Base-by-base conservation (phyloP, 2,888 invertebrate species). In the Ichneumon xanthorius region DNA sequence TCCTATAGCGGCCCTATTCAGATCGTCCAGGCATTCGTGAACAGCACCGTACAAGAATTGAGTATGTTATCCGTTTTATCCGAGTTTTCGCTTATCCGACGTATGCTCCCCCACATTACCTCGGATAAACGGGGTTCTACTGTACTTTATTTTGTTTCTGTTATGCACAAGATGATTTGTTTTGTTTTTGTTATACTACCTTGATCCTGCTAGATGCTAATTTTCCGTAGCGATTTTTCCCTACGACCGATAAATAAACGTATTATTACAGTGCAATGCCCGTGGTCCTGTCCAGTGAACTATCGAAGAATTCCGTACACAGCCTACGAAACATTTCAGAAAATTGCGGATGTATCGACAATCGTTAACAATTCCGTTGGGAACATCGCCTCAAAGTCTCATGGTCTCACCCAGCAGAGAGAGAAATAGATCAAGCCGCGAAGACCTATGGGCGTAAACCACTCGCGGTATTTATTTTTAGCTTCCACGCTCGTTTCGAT, bases 341-440 rank as follows among this genome's bases (percentile, higher is more conserved):
- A 33, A 80, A 80, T 75, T 58, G 58, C 48, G 2, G 45, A 30
- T 61, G 2, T 22, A 58, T 19, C 63, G n/a, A 9, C 22, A 30
- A 65, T 81, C n/a, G 68, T 61, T 50, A 40, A 75, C 61, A 81
- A 81, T 81, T 81, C n/a, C 81, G 48, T 22, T 61, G 68, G 75
- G 70, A 75, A 70, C 61, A 58, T 70, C 48, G 48, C 45, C 33
- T 58, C n/a, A 16, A n/a, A 19, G 75, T 16, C 61, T 26, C 55
- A 80, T 77, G 75, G 73, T 53, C 63, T 65, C 26, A 22, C 40
- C 16, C 61, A 6, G 37, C 3, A 6, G 61, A 11, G 45, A 71
- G 45, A 65, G 70, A 77, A 76, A 76, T 45, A 70, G 68, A 72
- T 58, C 75, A 26, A 71, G 16, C 30, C 22, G 50, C 30, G 40